phyloP scores from a whole-genome alignment of 30 jellyfish, hydroid and myxozoan genomes.

The Aurelia coerulea region DNA sequence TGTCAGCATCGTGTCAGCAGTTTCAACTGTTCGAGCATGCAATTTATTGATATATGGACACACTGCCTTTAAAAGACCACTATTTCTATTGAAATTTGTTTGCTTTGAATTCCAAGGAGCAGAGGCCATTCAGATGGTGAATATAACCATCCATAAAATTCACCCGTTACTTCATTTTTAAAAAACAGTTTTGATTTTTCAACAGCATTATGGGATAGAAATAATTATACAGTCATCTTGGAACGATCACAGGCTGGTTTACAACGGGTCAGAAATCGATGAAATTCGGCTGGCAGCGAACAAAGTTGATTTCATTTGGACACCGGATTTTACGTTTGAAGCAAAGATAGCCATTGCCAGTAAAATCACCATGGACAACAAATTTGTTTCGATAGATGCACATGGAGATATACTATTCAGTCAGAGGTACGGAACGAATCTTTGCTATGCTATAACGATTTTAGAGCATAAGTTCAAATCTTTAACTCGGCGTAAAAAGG shows the following conservation, averaged over 20 bases:
- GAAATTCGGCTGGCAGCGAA: constrained; percentile 47
- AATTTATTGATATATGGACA: too few species aligned
- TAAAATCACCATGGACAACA: constrained; percentile 36
- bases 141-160: too few species aligned
- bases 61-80: too few species aligned
- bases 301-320: constrained; percentile 40
- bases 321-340: constrained; percentile 54
- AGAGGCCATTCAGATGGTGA: too few species aligned
- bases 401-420: constrained; percentile 42
- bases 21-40: too few species aligned
- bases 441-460: neutral
- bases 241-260: constrained; percentile 36
- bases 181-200: too few species aligned
- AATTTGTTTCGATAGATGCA: constrained; percentile 24
- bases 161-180: too few species aligned
- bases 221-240: constrained; percentile 19
- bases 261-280: constrained; percentile 22
- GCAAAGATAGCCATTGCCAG: constrained; percentile 35
- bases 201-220: constrained; percentile 39
- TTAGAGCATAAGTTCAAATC: too few species aligned
- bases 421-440: constrained; percentile 22
- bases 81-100: too few species aligned
- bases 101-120: too few species aligned
- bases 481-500: too few species aligned
- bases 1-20: too few species aligned